Evolutionary conservation across 92 coral and sea anemone genomes (phyloP).

Genomic region (Bergia puertoricense): DNA sequence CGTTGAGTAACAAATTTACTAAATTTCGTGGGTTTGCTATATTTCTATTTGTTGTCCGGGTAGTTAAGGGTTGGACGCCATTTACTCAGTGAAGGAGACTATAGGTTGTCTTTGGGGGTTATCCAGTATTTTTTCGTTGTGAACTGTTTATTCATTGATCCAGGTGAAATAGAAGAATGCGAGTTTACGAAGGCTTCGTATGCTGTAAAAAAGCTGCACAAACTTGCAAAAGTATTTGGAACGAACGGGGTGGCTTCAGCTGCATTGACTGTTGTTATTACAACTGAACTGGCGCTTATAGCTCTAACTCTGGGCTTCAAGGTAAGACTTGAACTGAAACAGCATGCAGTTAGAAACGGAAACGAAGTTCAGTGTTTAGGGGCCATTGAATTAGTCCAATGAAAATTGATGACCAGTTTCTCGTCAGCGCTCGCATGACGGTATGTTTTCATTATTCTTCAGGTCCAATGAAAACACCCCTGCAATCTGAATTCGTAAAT

Average conservation of each 20-base stretch:
- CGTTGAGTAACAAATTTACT: no score
- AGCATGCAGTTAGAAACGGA: no score
- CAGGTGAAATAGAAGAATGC: conserved; percentile 42
- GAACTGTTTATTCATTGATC: neutral
- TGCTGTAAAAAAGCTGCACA: conserved; percentile 19
- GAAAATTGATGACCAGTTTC: no score
- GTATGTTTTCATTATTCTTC: no score
- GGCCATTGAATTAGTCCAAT: no score
- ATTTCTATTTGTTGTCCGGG: no score
- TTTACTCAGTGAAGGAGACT: no score
- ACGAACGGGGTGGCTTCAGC: neutral
- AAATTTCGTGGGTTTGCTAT: no score
- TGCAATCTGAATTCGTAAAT: no score
- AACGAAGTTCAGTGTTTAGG: neutral
- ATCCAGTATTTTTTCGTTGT: neutral
- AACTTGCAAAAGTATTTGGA: conserved; percentile 15
- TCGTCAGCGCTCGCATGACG: no score
- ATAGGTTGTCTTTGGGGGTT: neutral
- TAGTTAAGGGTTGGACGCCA: no score
- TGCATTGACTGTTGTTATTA: neutral
- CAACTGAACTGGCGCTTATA: conserved; percentile 9
- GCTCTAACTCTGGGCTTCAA: conserved; percentile 18
- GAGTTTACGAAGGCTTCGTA: conserved; percentile 35
- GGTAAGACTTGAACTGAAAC: neutral
- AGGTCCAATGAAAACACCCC: no score